Base-by-base conservation (phyloP, 2,888 invertebrate species). In the Timandra comae region DNA sequence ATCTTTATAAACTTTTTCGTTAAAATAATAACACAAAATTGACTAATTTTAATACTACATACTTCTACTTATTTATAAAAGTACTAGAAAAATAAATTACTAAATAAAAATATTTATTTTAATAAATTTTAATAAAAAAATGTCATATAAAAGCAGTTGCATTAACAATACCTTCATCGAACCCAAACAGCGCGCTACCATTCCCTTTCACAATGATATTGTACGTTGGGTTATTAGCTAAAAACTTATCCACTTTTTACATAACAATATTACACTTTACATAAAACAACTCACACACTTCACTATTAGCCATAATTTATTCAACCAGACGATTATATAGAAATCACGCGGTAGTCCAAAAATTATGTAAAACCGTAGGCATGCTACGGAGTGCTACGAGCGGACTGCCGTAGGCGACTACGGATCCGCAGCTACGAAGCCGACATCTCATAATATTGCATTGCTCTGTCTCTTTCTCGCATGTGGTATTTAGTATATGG, bases 201-300 rank as follows among this genome's bases (percentile, higher is more conserved):
- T 84, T 84, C 42, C 74, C 76, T 78, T 68, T 74, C 78, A 76
- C 80, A 66, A 84, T 80, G 75, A 76, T 82, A 82, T 81, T 82
- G 78, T 79, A 81, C 82, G 84, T 82, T 53, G 69, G 77, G 64
- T 65, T 66, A 45, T 72, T 73, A 53, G 65, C 70, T 49, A 80
- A 39, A 61, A 82, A 75, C 68, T 72, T 79, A 80, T 82, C 84
- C 84, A 84, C 84, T 79, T 78, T 80, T 80, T 78, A 81, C 78
- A 80, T 79, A 67, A 69, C 74, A 77, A 69, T 61, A 39, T 60
- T 52, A 58, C 64, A 54, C 52, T 40, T 36, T 40, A 35, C 65
- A 63, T 61, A 47, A 49, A 50, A 52, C 46, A 55, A 49, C 49
- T n/a, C 55, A 57, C 50, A 57, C 53, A 57, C 42, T 45, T 40